phyloP scores from a whole-genome alignment of 1,140 invertebrate genomes.

The Oppia nitens region DNA sequence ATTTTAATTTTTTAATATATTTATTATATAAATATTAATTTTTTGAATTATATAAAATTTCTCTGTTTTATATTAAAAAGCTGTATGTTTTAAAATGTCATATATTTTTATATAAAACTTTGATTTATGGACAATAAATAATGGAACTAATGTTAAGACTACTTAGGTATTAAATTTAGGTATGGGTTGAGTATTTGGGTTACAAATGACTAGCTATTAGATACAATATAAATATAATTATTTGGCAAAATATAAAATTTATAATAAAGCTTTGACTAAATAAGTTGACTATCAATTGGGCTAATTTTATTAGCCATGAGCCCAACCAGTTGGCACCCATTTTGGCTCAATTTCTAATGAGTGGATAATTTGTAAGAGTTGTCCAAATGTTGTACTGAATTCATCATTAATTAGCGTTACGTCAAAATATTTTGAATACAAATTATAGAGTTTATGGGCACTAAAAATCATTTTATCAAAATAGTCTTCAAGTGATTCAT shows the following conservation, averaged over 20 bases:
- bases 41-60: too few relatives aligned
- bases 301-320: background rate
- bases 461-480: slow-evolving; percentile 73
- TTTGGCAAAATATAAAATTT: background rate
- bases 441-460: slow-evolving; percentile 72
- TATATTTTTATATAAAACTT: too few relatives aligned
- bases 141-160: too few relatives aligned
- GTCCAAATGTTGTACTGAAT: slow-evolving; percentile 64
- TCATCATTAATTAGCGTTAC: slow-evolving; percentile 80
- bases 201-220: too few relatives aligned
- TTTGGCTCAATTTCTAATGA: slow-evolving; percentile 78
- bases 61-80: background rate
- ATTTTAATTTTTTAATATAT: too few relatives aligned
- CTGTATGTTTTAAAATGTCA: background rate
- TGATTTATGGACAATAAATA: too few relatives aligned
- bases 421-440: slow-evolving; percentile 90
- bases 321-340: slow-evolving; percentile 89
- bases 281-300: background rate
- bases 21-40: too few relatives aligned
- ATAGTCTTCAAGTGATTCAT: slow-evolving; percentile 72
- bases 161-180: too few relatives aligned
- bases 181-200: too few relatives aligned
- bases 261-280: background rate
- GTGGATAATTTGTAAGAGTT: slow-evolving; percentile 60
- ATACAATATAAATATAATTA: too few relatives aligned